A percentile compares a stretch with the other conserved stretches of the same genome.
These are phyloP conservation scores for Parelbella ahira DNA, from an alignment of 2,888 invertebrate species.

Conservation along the genomic window DNA sequence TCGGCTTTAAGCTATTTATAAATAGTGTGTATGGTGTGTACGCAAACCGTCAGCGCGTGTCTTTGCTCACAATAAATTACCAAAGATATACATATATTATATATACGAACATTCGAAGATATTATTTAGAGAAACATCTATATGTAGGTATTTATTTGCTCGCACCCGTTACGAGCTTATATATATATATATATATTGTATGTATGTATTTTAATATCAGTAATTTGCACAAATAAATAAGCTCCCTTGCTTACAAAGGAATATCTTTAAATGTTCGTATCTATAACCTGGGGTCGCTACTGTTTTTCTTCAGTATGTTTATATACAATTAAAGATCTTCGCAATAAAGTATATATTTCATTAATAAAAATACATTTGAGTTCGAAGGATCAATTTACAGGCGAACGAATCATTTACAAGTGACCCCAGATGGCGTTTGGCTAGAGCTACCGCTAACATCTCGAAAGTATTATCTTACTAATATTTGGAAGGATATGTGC, in stretches of 20 bases:
- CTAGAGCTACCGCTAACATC: no score
- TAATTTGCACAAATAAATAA: constrained; percentile 29
- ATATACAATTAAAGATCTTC: no score
- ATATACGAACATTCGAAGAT: constrained; percentile 48
- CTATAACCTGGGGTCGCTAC: constrained; percentile 14
- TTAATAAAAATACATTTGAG: no score
- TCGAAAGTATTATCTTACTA: constrained; percentile 61
- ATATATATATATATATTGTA: no score
- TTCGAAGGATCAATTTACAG: no score
- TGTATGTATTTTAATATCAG: constrained; percentile 9
- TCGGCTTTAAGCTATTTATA: constrained; percentile 48
- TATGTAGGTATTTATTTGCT: no score
- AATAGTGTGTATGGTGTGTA: constrained; percentile 45
- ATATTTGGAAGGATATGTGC: constrained; percentile 61
- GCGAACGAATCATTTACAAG: constrained; percentile 1
- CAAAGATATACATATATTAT: constrained; percentile 60
- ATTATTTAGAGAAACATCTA: no score
- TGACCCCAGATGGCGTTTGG: constrained; percentile 17
- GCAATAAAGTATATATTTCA: no score
- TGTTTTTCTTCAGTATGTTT: constrained; percentile 8
- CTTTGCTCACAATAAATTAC: constrained; percentile 77
- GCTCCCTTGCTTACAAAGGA: constrained; percentile 2
- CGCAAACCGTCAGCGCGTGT: constrained; percentile 51
- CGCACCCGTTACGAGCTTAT: no score
- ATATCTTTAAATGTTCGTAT: constrained; percentile 15